Evolutionary conservation across 2,888 invertebrate genomes (phyloP).

Genomic region (Leucophora obtusa): DNA sequence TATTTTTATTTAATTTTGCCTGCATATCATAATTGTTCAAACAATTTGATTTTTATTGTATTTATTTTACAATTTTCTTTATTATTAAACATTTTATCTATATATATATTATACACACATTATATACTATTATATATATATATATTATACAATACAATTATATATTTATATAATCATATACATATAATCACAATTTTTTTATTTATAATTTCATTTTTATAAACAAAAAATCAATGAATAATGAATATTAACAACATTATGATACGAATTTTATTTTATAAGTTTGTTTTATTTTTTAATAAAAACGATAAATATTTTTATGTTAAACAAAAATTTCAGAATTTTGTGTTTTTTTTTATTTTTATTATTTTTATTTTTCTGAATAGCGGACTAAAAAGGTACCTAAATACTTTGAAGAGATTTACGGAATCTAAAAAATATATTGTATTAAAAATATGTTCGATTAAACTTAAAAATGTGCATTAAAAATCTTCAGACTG

Average conservation of each 20-base stretch:
- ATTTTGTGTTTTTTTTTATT: slow-evolving; percentile 34
- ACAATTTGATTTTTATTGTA: slow-evolving; percentile 30
- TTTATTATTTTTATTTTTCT: slow-evolving; percentile 9
- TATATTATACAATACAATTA: too few relatives aligned
- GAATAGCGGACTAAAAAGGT: too few relatives aligned
- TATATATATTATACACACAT: slow-evolving; percentile 31
- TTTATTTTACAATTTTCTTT: slow-evolving; percentile 32
- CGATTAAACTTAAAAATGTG: too few relatives aligned
- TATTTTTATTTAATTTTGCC: slow-evolving; percentile 38
- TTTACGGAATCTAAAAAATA: too few relatives aligned
- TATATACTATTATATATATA: slow-evolving; percentile 31
- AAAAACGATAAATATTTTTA: slow-evolving; percentile 59
- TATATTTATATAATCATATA: slow-evolving; percentile 34
- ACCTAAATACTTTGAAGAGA: too few relatives aligned
- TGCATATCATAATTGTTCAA: slow-evolving; percentile 44
- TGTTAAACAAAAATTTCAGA: slow-evolving; percentile 39
- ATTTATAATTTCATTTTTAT: slow-evolving; percentile 44
- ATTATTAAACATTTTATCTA: slow-evolving; percentile 23
- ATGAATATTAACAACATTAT: slow-evolving; percentile 39
- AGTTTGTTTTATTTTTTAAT: slow-evolving; percentile 55
- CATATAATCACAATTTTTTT: slow-evolving; percentile 48
- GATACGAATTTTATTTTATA: slow-evolving; percentile 55
- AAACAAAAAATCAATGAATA: slow-evolving; percentile 30
- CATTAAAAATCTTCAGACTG: too few relatives aligned
- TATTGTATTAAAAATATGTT: too few relatives aligned